Evolutionary conservation across 2,797 vertebrate genomes (phyloP).

Genomic region (Anguilla anguilla): DNA sequence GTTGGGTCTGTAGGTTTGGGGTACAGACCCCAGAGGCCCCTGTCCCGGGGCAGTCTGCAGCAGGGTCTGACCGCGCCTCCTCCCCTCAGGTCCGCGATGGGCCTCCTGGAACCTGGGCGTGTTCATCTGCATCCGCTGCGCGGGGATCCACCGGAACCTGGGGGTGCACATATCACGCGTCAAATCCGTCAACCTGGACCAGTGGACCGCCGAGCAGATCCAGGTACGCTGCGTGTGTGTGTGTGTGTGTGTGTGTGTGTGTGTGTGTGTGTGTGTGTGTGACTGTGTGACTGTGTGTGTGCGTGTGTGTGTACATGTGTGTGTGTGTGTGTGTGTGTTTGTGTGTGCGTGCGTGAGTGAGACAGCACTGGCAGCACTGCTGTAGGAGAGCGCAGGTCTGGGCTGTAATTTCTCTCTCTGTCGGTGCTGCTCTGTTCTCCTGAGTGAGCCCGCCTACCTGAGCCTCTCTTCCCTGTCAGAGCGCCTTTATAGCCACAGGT

Average conservation of each 20-base stretch:
- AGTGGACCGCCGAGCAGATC: slow-evolving; percentile 97
- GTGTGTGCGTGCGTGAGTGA: neutral
- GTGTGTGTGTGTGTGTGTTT: slow-evolving; percentile 24
- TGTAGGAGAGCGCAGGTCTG: neutral
- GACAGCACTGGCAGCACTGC: neutral
- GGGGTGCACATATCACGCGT: slow-evolving; percentile 99
- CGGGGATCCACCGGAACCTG: slow-evolving; percentile 97
- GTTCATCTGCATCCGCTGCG: slow-evolving; percentile 98
- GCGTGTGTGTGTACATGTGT: slow-evolving; percentile 2
- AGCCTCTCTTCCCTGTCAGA: neutral
- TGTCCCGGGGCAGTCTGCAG: neutral
- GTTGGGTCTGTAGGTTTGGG: neutral
- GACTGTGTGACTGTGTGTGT: slow-evolving; percentile 15
- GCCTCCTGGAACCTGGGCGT: slow-evolving; percentile 99
- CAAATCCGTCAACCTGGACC: slow-evolving; percentile 97
- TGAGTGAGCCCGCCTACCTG: neutral
- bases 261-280: neutral
- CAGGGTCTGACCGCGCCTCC: neutral
- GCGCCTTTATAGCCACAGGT: neutral
- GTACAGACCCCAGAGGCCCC: too few relatives aligned
- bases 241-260: neutral
- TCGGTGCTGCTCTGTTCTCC: neutral
- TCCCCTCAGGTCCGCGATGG: slow-evolving; percentile 88
- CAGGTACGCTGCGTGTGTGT: slow-evolving; percentile 74
- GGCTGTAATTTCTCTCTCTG: neutral